Evolutionary conservation across 2,888 invertebrate genomes (phyloP).

Genomic region (Epistrophe eligans): DNA sequence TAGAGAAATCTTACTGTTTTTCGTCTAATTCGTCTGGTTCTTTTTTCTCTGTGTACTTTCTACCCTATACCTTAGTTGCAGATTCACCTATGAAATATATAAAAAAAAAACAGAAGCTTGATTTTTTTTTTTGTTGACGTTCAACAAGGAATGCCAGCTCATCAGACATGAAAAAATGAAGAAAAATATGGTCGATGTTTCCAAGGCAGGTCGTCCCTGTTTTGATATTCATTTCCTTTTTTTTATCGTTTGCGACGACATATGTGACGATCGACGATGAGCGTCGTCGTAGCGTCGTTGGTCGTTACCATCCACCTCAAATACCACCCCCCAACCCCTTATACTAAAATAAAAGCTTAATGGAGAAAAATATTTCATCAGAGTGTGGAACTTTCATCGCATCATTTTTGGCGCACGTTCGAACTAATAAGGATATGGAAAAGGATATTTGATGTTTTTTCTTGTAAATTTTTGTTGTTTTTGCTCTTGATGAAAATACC

Average conservation of each 20-base stretch:
- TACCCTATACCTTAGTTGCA: not conserved
- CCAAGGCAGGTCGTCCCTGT: constrained; percentile 12
- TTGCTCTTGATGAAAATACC: constrained; percentile 1
- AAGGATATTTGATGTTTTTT: constrained; percentile 50
- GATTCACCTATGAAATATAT: constrained; percentile 15
- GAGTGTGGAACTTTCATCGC: constrained; percentile 70
- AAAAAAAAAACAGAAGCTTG: not conserved
- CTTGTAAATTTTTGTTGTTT: not conserved
- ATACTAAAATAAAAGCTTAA: constrained; percentile 46
- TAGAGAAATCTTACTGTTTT: no score
- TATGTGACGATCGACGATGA: constrained; percentile 60
- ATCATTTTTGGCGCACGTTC: constrained; percentile 72
- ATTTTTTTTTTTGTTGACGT: not conserved
- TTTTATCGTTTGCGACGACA: constrained; percentile 51
- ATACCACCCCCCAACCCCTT: not conserved
- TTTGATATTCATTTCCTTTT: constrained; percentile 25
- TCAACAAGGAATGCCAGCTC: constrained; percentile 42
- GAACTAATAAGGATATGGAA: constrained; percentile 65
- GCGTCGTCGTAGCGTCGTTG: not conserved
- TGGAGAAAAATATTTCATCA: constrained; percentile 70
- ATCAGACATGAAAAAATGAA: constrained; percentile 48
- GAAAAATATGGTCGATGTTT: constrained; percentile 28
- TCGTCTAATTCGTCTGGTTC: no score
- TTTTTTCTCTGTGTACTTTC: no score
- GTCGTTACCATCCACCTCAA: not conserved